Evolutionary conservation across 1,140 invertebrate species (phyloP).

Genomic region (Nebria ingens): DNA sequence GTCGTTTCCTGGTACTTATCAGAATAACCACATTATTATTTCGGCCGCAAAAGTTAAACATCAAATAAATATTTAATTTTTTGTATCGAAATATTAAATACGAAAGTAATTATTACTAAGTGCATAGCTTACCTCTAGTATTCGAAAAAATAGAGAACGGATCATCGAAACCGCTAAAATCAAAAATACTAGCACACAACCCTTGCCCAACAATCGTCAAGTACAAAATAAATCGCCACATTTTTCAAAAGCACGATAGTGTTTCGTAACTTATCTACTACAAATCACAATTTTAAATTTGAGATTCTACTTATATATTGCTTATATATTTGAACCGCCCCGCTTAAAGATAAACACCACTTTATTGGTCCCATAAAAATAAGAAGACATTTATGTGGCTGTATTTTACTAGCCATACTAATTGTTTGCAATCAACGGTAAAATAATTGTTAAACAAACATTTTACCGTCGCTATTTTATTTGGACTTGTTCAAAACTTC

Average conservation of each 20-base stretch:
- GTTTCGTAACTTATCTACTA: no score
- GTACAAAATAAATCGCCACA: constrained; percentile 16
- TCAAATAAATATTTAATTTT: neutral
- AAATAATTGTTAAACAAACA: neutral
- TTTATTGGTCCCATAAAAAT: neutral
- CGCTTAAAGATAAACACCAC: neutral
- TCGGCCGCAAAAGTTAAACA: no score
- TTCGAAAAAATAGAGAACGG: constrained; percentile 25
- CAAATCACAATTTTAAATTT: no score
- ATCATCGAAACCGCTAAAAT: constrained; percentile 26
- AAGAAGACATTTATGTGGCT: neutral
- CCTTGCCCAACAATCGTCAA: neutral
- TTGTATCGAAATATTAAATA: neutral
- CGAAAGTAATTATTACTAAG: neutral
- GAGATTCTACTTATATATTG: no score
- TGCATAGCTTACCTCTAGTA: constrained; percentile 17
- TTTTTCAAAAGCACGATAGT: constrained; percentile 13
- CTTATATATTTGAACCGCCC: no score
- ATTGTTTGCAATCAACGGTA: neutral
- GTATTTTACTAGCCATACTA: no score
- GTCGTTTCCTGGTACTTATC: no score
- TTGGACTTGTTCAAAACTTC: neutral
- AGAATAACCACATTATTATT: no score
- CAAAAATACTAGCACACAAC: constrained; percentile 21
- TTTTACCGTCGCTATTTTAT: neutral